Evolutionary conservation across 2,113 vertebrate genomes (phyloP).

Genomic region (Ceyx cyanopectus): DNA sequence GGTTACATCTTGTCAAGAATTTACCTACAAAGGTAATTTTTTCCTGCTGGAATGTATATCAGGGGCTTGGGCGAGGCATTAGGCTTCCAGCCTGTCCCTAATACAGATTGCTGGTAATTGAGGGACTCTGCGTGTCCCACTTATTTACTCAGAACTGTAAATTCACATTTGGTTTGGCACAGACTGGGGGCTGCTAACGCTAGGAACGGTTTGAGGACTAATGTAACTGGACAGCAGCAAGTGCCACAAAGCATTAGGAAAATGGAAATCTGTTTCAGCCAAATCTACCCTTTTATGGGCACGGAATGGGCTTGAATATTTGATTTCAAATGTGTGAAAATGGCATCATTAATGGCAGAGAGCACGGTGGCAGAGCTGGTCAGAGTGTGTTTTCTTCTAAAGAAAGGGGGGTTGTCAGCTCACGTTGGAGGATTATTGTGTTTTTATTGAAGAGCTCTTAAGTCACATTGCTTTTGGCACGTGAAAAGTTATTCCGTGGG

Average conservation of each 20-base stretch:
- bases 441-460: neutral
- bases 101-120: neutral
- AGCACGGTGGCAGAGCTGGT: neutral
- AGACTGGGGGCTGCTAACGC: constrained; percentile 47
- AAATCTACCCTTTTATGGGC: constrained; percentile 67
- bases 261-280: constrained; percentile 67
- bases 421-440: neutral
- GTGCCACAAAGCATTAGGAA: constrained; percentile 73
- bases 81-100: neutral
- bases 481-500: neutral
- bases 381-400: neutral
- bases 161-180: constrained; percentile 59
- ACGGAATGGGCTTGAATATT: constrained; percentile 73
- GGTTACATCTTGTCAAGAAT: neutral
- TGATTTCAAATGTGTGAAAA: constrained; percentile 59
- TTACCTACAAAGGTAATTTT: constrained; percentile 6
- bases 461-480: neutral
- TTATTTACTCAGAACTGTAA: constrained; percentile 58
- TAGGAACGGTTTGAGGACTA: constrained; percentile 44
- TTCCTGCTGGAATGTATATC: neutral
- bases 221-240: constrained; percentile 67
- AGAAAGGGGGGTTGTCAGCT: neutral
- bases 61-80: neutral
- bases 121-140: neutral
- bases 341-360: constrained; percentile 42